Percentiles rank a stretch among this genome's conserved stretches.
These are phyloP conservation scores for Syritta pipiens DNA, from an alignment of 2,888 invertebrate genomes.

Conservation along the genomic window DNA sequence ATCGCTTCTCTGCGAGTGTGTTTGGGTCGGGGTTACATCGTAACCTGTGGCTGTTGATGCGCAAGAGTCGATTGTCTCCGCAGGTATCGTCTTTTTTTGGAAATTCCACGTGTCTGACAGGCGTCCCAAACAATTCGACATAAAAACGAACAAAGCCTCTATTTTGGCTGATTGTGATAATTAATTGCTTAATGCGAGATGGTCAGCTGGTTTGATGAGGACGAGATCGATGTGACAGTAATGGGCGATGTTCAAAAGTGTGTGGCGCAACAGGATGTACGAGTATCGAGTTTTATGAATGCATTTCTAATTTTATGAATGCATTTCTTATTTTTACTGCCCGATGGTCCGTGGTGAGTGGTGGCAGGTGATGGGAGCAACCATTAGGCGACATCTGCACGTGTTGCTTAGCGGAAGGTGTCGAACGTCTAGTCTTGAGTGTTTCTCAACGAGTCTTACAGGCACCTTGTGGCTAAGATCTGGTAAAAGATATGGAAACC, in stretches of 20 bases:
- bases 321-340: slow-evolving; percentile 16
- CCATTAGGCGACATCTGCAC: not conserved
- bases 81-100: slow-evolving; percentile 31
- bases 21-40: too few relatives aligned
- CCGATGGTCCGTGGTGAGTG: not conserved
- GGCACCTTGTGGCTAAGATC: too few relatives aligned
- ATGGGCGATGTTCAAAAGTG: slow-evolving; percentile 39
- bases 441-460: too few relatives aligned
- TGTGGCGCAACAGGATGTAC: slow-evolving; percentile 12
- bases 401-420: not conserved
- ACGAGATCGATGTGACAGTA: slow-evolving; percentile 34
- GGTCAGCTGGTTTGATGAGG: slow-evolving; percentile 52
- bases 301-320: slow-evolving; percentile 16
- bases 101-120: slow-evolving; percentile 49
- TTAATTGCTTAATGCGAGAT: slow-evolving; percentile 57
- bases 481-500: too few relatives aligned
- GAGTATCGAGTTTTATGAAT: slow-evolving; percentile 8
- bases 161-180: slow-evolving; percentile 49
- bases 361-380: slow-evolving; percentile 12
- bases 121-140: slow-evolving; percentile 28
- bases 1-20: too few relatives aligned
- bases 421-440: too few relatives aligned
- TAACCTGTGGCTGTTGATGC: too few relatives aligned
- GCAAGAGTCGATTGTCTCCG: too few relatives aligned
- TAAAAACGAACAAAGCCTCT: slow-evolving; percentile 50